Conservation (phyloP, 2,113 vertebrate genomes). For the Paramisgurnus dabryanus region DNA sequence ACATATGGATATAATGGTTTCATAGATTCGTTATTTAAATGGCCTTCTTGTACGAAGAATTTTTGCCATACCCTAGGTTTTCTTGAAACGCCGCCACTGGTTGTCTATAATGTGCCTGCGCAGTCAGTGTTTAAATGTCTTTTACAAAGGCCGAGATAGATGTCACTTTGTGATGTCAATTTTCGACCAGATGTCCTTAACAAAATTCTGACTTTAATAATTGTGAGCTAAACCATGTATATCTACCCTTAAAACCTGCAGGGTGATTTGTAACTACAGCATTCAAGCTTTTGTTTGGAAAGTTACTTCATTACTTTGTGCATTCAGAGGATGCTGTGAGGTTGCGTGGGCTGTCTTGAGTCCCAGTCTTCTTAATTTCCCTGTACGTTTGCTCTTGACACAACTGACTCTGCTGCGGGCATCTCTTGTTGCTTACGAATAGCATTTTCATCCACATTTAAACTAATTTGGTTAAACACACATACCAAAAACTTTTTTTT, state of each 20-base stretch:
- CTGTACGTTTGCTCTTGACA: constrained; percentile 29
- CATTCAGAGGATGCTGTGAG: constrained; percentile 17
- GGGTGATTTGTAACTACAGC: neutral
- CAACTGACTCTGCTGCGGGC: constrained; percentile 25
- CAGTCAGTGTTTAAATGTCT: constrained; percentile 10
- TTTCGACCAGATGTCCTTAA: constrained; percentile 20
- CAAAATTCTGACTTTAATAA: neutral
- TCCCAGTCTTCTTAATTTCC: constrained; percentile 40
- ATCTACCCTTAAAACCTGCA: neutral
- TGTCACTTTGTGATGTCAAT: constrained; percentile 26
- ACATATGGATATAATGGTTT: no score
- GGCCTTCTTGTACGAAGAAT: no score
- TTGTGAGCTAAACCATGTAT: neutral
- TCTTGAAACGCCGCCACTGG: no score
- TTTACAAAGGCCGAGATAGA: constrained; percentile 3
- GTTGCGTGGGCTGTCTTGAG: constrained; percentile 34
- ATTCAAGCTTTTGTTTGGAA: constrained; percentile 18
- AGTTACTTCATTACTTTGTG: constrained; percentile 27
- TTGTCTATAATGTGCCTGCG: constrained; percentile 3
- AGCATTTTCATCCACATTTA: constrained; percentile 11
- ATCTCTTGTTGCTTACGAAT: constrained; percentile 18
- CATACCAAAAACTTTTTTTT: neutral
- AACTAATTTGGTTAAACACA: neutral
- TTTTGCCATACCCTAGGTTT: no score
- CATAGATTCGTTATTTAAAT: no score